Evolutionary conservation across 2,797 vertebrate genomes (phyloP), one percentile per base, ranked within the genome.

Genomic region (Chanos chanos): DNA sequence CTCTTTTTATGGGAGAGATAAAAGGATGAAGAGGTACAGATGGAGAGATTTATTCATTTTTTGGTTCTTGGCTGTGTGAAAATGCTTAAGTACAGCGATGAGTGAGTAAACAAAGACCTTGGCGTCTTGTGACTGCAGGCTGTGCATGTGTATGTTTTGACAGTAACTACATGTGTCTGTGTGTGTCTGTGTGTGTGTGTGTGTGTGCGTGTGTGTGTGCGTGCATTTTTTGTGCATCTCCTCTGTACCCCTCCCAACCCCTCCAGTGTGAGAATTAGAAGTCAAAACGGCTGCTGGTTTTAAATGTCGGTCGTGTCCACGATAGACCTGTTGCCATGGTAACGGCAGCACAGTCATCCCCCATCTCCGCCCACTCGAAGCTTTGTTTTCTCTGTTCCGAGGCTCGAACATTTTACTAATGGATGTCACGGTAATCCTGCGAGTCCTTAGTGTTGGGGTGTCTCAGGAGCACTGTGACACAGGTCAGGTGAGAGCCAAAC

Each of bases 131-230:
- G 7, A 27, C 7, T 7, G 5, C 1, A 7, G 15, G 15, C 15
- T 19, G 16, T 5, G 8, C 3, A 18, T 16, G 15, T 18, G 36
- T 1, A 15, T 39, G 3, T 16, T 45, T 43, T 4, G 21, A 13
- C 6, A 7, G 19, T 2, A 48, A 15, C 15, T 15, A 10, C 9
- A 15, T 48, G 10, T 30, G 30, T 28, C 13, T 28, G n/a, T 16
- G 33, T 39, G 30, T 59, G 21, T 50, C 34, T 45, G 50, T 62
- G 72, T 74, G 48, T 66, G 48, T 63, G 62, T 71, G 25, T 54
- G 41, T 58, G 16, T 75, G 59, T 66, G 21, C 25, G 34, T 22
- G 39, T 74, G 33, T 52, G 55, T 67, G 39, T 18, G 0, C 52
- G 45, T 41, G 50, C 31, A 55, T 27, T 53, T 62, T 66, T 45